Evolutionary conservation across 2,888 invertebrate genomes (phyloP), one percentile per base, ranked within the genome.

Genomic region (Scaptomyza parva): DNA sequence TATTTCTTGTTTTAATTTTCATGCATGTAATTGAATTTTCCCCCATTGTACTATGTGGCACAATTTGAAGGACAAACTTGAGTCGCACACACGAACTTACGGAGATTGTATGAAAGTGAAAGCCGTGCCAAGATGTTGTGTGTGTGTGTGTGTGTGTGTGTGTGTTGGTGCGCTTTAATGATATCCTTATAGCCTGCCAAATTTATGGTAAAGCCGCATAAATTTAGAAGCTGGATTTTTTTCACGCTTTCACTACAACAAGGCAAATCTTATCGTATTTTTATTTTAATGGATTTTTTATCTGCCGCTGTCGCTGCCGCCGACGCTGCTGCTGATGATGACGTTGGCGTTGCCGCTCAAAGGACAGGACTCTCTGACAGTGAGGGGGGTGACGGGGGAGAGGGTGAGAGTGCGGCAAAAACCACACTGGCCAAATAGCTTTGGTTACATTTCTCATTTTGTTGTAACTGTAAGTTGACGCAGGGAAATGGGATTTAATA

Each of bases 261-360:
- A 78, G 70, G 64, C 60, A 60, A 70, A 70, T 80, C 76, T 88
- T 87, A 88, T 88, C 86, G 78, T 82, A 76, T 86, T 78, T 86
- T 78, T 80, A 87, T 88, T 88, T 88, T 88, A 88, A 88, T 88
- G 88, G 88, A 88, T 88, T 88, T 88, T 88, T 88, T 88, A 88
- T 88, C 88, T 88, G 66, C 73, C 63, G 58, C 67, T 70, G 66
- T 43, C n/a, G 67, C 57, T 52, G 64, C 64, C 0, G 26, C 12
- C 7, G 44, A 88, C 88, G 65, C 74, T 63, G 61, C 66, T 70
- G 64, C 47, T 26, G 67, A 53, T 58, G 82, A 78, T 82, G 79
- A 77, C 78, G 64, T 70, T 77, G 66, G 68, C 73, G 54, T 60
- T 58, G 58, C 61, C 76, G 60, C 53, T 60, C 55, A 39, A 47